These are phyloP conservation scores for Parnassius smintheus DNA, from an alignment of 2,888 invertebrate species.

Conservation along the genomic window DNA sequence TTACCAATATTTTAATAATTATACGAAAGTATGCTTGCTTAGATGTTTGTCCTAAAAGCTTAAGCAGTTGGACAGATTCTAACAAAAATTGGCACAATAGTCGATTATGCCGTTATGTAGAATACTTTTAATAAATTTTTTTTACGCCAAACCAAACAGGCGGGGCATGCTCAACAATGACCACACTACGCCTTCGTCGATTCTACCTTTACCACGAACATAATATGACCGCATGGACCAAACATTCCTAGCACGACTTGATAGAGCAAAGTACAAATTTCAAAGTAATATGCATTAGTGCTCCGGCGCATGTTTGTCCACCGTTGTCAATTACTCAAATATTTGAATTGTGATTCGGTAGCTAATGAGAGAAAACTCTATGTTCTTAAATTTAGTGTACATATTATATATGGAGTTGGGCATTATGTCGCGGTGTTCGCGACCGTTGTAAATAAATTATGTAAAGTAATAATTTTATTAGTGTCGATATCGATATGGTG, in stretches of 20 bases:
- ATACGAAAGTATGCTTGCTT: too few relatives aligned
- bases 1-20: not conserved
- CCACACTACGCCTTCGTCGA: slow-evolving; percentile 5
- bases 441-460: slow-evolving; percentile 76
- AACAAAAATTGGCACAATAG: too few relatives aligned
- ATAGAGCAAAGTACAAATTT: slow-evolving; percentile 79
- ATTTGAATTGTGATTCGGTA: slow-evolving; percentile 81
- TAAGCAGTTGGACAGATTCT: too few relatives aligned
- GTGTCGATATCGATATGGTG: slow-evolving; percentile 56
- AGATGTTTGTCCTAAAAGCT: too few relatives aligned
- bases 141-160: too few relatives aligned
- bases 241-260: slow-evolving; percentile 72
- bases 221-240: slow-evolving; percentile 73
- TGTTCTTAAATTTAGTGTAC: slow-evolving; percentile 78
- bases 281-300: slow-evolving; percentile 74
- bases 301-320: slow-evolving; percentile 78
- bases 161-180: slow-evolving; percentile 23
- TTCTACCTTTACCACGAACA: slow-evolving; percentile 36
- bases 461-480: slow-evolving; percentile 76
- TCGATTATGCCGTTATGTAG: too few relatives aligned
- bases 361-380: slow-evolving; percentile 80
- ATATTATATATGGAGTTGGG: slow-evolving; percentile 79
- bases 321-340: slow-evolving; percentile 80
- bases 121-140: too few relatives aligned
- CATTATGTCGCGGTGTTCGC: slow-evolving; percentile 73